Percentiles rank a stretch among this genome's conserved stretches.
Conservation (phyloP, 2,888 invertebrate species). For the Meandrusa payeni region DNA sequence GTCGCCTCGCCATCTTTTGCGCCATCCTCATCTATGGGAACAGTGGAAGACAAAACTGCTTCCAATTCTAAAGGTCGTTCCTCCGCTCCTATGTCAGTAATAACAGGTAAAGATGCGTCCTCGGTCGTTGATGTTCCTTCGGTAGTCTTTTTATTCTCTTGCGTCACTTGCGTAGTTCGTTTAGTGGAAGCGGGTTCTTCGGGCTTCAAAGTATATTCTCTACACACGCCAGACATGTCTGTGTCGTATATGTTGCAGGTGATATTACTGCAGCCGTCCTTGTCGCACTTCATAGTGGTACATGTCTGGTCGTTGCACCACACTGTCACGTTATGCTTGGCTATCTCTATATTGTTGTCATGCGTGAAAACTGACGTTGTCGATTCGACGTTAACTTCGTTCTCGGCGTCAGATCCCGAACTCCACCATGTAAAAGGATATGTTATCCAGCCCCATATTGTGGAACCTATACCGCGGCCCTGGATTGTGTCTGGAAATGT, state of each 20-base stretch:
- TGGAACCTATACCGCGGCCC: slow-evolving; percentile 60
- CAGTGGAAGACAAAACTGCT: slow-evolving; percentile 57
- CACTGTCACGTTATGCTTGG: slow-evolving; percentile 59
- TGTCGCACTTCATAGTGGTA: slow-evolving; percentile 66
- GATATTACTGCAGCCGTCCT: slow-evolving; percentile 54
- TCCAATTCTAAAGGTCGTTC: slow-evolving; percentile 59
- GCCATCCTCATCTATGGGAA: slow-evolving; percentile 31
- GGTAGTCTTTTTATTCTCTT: slow-evolving; percentile 27
- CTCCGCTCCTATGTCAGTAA: slow-evolving; percentile 32
- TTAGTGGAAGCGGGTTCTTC: slow-evolving; percentile 36
- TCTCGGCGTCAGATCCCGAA: slow-evolving; percentile 38
- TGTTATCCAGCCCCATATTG: slow-evolving; percentile 70
- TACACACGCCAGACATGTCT: slow-evolving; percentile 65
- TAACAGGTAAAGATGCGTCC: slow-evolving; percentile 28
- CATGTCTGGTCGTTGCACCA: slow-evolving; percentile 75
- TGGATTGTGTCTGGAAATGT: slow-evolving; percentile 57
- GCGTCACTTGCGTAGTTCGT: slow-evolving; percentile 29
- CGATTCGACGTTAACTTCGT: slow-evolving; percentile 41
- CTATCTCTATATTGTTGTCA: slow-evolving; percentile 48
- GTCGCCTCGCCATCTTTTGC: slow-evolving; percentile 6
- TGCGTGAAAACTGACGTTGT: slow-evolving; percentile 31
- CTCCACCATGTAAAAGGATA: slow-evolving; percentile 72
- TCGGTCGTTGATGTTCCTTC: slow-evolving; percentile 20
- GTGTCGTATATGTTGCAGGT: slow-evolving; percentile 75
- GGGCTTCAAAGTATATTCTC: slow-evolving; percentile 53